Percentiles rank a stretch among this genome's conserved stretches.
These are phyloP conservation scores for Ficedula albicollis DNA, from an alignment of 2,797 vertebrate genomes.

Conservation along the genomic window DNA sequence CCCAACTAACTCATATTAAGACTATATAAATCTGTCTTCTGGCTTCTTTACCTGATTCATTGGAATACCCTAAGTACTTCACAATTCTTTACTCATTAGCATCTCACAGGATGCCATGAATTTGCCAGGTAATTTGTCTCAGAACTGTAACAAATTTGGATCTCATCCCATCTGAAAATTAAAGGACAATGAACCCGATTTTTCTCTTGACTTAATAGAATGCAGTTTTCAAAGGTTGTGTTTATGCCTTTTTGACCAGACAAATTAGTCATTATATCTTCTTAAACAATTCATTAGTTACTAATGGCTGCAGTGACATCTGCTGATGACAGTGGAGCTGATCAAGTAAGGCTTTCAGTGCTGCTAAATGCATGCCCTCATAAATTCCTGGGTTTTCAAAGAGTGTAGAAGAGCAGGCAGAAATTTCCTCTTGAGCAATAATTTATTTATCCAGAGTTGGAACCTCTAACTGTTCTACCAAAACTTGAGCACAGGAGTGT, in stretches of 20 bases:
- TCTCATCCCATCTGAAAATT: slow-evolving; percentile 68
- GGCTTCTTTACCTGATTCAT: slow-evolving; percentile 48
- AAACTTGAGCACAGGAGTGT: neutral
- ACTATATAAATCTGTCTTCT: slow-evolving; percentile 48
- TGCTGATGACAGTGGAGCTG: slow-evolving; percentile 73
- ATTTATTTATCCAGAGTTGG: neutral
- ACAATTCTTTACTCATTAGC: slow-evolving; percentile 24
- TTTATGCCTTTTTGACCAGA: slow-evolving; percentile 71
- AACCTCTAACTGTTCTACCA: neutral
- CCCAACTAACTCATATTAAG: slow-evolving; percentile 49
- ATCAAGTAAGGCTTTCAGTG: slow-evolving; percentile 67
- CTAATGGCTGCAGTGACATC: slow-evolving; percentile 76
- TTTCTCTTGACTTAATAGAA: slow-evolving; percentile 62
- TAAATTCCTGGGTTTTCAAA: slow-evolving; percentile 15
- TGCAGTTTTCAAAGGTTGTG: slow-evolving; percentile 60
- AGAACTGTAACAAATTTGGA: slow-evolving; percentile 66
- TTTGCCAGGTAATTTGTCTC: slow-evolving; percentile 64
- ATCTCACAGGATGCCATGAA: slow-evolving; percentile 54
- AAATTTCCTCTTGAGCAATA: neutral
- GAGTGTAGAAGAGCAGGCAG: neutral
- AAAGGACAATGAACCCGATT: slow-evolving; percentile 62
- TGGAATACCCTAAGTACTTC: neutral
- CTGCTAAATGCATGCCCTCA: slow-evolving; percentile 63
- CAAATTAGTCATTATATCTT: slow-evolving; percentile 72
- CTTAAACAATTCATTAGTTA: slow-evolving; percentile 77